A percentile compares a stretch with the other conserved stretches of the same genome.
Evolutionary conservation across 2,113 vertebrate species (phyloP).

Genomic region (Nyctereutes procyonoides): DNA sequence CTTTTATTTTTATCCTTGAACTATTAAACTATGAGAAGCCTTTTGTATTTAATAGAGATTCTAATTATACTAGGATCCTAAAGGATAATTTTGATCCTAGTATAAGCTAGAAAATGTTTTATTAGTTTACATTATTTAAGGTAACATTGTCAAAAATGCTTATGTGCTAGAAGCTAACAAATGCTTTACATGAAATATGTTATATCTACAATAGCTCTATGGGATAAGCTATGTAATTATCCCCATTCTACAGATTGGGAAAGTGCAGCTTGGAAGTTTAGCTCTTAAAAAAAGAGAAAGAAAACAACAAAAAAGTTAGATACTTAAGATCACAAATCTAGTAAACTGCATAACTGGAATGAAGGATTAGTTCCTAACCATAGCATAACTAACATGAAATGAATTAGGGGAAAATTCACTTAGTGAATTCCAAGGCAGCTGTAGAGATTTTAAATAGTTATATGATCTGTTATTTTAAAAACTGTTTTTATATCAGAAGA

Average conservation of each 20-base stretch:
- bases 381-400: not conserved
- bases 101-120: not conserved
- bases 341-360: slow-evolving; percentile 23
- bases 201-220: not conserved
- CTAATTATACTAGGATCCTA: not conserved
- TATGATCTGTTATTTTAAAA: slow-evolving; percentile 2
- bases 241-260: not conserved
- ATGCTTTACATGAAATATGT: not conserved
- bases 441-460: not conserved
- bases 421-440: not conserved
- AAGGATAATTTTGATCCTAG: not conserved
- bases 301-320: not conserved
- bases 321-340: not conserved
- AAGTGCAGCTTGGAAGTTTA: not conserved
- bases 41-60: not conserved
- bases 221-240: not conserved
- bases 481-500: not conserved
- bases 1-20: not conserved
- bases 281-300: not conserved
- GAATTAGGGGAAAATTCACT: not conserved
- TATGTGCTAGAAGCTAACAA: not conserved
- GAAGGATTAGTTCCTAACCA: slow-evolving; percentile 17
- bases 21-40: not conserved
- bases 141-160: not conserved
- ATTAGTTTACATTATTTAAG: not conserved